Conservation (phyloP, 2,888 invertebrate genomes). For the Eristalis tenax region DNA sequence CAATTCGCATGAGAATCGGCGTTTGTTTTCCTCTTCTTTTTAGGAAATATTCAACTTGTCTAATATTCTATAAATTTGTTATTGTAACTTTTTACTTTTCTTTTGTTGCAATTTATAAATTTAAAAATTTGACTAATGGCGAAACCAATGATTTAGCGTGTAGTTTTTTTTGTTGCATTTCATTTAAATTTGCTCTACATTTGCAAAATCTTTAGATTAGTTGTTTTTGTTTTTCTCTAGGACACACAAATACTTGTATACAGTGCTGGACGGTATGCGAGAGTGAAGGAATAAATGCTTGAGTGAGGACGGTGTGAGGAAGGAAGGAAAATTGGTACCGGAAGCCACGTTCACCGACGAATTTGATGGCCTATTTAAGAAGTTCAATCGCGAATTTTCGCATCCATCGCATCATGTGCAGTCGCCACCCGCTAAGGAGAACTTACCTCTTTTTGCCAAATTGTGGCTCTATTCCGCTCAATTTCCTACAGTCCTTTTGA, state of each 20-base stretch:
- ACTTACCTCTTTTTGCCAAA: too few relatives aligned
- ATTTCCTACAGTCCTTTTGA: too few relatives aligned
- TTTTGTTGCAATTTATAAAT: constrained; percentile 73
- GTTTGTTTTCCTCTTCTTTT: constrained; percentile 47
- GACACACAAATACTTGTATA: constrained; percentile 31
- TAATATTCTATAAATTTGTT: constrained; percentile 7
- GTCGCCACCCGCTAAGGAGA: too few relatives aligned
- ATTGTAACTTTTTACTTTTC: not conserved
- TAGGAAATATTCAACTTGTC: constrained; percentile 40
- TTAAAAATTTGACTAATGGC: constrained; percentile 60
- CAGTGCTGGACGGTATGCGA: constrained; percentile 26
- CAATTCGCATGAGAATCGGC: constrained; percentile 30
- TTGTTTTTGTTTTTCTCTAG: constrained; percentile 16
- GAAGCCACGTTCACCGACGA: too few relatives aligned
- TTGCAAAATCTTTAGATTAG: constrained; percentile 11
- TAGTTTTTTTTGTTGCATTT: constrained; percentile 19
- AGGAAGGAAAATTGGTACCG: too few relatives aligned
- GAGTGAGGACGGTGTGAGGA: too few relatives aligned
- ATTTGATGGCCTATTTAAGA: too few relatives aligned
- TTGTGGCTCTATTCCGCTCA: too few relatives aligned
- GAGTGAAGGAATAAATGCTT: not conserved
- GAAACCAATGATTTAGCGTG: constrained; percentile 51
- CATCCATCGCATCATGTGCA: too few relatives aligned
- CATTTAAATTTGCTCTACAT: not conserved
- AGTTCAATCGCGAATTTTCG: too few relatives aligned